Base-by-base conservation (phyloP, 2,113 vertebrate species). In the Corydoras maculifer region DNA sequence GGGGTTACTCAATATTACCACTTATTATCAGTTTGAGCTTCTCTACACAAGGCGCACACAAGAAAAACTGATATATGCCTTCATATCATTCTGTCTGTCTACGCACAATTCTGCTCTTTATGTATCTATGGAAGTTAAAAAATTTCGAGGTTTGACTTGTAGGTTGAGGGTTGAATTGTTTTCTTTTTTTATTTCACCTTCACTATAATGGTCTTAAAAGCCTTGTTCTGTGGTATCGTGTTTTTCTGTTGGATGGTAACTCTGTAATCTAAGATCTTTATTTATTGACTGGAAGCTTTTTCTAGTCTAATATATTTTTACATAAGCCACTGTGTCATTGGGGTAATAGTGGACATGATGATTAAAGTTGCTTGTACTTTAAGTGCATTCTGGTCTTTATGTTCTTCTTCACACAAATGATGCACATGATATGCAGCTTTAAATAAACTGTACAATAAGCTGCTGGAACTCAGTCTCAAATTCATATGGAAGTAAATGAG, bases 31-130 rank as follows among this genome's bases (percentile, higher is more conserved):
- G 35, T 43, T 43, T 43, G 35, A 43, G 35, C 35, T 43, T 43
- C 35, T 43, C 7, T 43, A 43, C 35, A 43, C 4, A 43, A 1
- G 35, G 2, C 35, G 65, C 49, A 43, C 73, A 80, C 57, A 78
- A 73, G 80, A 74, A 75, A 32, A 72, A 73, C 35, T 43, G 35
- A 43, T 43, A 59, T n/a, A 50, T 48, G 53, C 59, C 71, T 75
- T 77, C n/a, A 1, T 65, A 75, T 70, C 65, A 78, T 75, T 78
- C 69, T 75, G 15, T 30, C 60, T 76, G 74, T 66, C 58, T 75
- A 64, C 68, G 83, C 85, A 86, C 84, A 85, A 67, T 75, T 68
- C 63, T 66, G 53, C 65, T 75, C n/a, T 81, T 8, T 55, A 31
- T 72, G 53, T 83, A 77, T 78, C 74, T 77, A 58, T 58, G 51